Evolutionary conservation across 2,888 invertebrate genomes (phyloP).

Genomic region (Tineola bisselliella): DNA sequence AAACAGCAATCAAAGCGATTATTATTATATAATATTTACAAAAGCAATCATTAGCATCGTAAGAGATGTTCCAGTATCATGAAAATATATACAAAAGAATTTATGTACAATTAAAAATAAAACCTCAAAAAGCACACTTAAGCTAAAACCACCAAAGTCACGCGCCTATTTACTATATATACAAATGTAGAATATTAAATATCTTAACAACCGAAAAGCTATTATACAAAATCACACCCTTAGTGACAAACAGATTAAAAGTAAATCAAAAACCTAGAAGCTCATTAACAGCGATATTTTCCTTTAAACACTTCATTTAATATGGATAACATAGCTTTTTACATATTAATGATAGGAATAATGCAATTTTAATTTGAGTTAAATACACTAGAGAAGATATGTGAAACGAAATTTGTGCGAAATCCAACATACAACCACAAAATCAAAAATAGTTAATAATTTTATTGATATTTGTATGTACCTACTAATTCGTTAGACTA

Average conservation of each 20-base stretch:
- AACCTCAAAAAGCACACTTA: neutral
- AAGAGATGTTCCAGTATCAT: slow-evolving; percentile 57
- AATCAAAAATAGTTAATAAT: no score
- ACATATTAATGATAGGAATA: no score
- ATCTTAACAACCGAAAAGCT: neutral
- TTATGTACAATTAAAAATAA: neutral
- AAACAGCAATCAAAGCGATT: slow-evolving; percentile 17
- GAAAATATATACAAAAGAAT: slow-evolving; percentile 30
- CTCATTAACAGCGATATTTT: neutral
- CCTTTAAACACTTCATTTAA: neutral
- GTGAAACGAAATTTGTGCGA: no score
- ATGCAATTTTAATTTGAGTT: no score
- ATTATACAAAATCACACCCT: neutral
- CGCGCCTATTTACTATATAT: slow-evolving; percentile 2
- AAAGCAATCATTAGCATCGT: slow-evolving; percentile 24
- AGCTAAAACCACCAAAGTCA: neutral
- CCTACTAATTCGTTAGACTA: no score
- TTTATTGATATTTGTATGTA: no score
- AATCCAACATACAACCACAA: no score
- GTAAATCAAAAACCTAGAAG: neutral
- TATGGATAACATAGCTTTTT: neutral
- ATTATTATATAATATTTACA: slow-evolving; percentile 19
- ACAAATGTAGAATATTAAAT: neutral
- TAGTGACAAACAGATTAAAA: neutral
- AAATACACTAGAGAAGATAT: no score